Evolutionary conservation across 2,888 invertebrate species (phyloP).

Genomic region (Sarcophaga variegata): DNA sequence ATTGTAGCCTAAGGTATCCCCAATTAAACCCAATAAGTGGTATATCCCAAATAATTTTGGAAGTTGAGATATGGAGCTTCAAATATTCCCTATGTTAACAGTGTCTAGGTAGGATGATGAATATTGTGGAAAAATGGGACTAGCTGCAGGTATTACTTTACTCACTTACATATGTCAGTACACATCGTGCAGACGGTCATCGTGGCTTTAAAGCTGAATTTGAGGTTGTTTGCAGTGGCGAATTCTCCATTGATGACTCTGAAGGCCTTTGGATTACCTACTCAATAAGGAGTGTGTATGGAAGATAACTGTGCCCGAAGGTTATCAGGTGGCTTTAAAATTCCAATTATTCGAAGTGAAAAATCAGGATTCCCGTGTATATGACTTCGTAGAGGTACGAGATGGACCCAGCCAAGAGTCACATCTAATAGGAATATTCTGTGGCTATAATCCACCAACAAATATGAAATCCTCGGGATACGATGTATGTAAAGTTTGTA

Average conservation of each 20-base stretch:
- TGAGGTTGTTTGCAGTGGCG: constrained; percentile 98
- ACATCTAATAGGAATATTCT: constrained; percentile 93
- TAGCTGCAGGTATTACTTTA: constrained; percentile 94
- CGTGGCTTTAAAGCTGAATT: constrained; percentile 95
- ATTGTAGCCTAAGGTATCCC: too few relatives aligned
- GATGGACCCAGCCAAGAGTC: constrained; percentile 94
- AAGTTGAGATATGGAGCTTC: too few relatives aligned
- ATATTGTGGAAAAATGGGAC: too few relatives aligned
- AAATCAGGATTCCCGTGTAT: constrained; percentile 98
- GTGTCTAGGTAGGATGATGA: too few relatives aligned
- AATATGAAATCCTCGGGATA: constrained; percentile 94
- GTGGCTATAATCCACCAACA: constrained; percentile 96
- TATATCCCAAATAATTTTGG: too few relatives aligned
- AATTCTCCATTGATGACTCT: constrained; percentile 87
- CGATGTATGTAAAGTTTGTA: constrained; percentile 96
- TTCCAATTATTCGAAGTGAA: constrained; percentile 99
- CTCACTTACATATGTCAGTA: constrained; percentile 93
- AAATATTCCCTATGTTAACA: too few relatives aligned
- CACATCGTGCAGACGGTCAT: constrained; percentile 87
- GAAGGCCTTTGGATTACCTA: constrained; percentile 96
- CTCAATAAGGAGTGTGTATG: constrained; percentile 98
- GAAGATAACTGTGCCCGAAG: constrained; percentile 95
- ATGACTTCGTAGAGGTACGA: constrained; percentile 97
- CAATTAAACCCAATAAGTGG: too few relatives aligned
- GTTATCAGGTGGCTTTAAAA: constrained; percentile 89